Percentiles rank a stretch among this genome's conserved stretches.
Evolutionary conservation across 1,140 invertebrate genomes (phyloP).

Genomic region (honey bee (Apis mellifera)): Amel_HAv3.1 CM009937.2:2342501-2343000

Average conservation of each 20-base stretch:
- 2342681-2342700: conserved; percentile 59
- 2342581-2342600: background rate
- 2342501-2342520: background rate
- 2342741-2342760: background rate
- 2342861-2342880: conserved; percentile 60
- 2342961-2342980: background rate
- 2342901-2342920: conserved; percentile 53
- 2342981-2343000: background rate
- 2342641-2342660: conserved; percentile 34
- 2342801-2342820: conserved; percentile 45
- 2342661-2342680: conserved; percentile 49
- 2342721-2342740: background rate
- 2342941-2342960: background rate
- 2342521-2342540: background rate
- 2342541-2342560: background rate
- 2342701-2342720: background rate
- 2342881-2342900: conserved; percentile 22
- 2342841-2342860: conserved; percentile 36
- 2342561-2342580: background rate
- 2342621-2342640: background rate
- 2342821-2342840: conserved; percentile 51
- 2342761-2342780: background rate
- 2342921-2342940: conserved; percentile 58
- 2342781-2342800: background rate
- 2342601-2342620: background rate